Evolutionary conservation across 2,888 invertebrate genomes (phyloP).

Genomic region (Cephus spinipes): DNA sequence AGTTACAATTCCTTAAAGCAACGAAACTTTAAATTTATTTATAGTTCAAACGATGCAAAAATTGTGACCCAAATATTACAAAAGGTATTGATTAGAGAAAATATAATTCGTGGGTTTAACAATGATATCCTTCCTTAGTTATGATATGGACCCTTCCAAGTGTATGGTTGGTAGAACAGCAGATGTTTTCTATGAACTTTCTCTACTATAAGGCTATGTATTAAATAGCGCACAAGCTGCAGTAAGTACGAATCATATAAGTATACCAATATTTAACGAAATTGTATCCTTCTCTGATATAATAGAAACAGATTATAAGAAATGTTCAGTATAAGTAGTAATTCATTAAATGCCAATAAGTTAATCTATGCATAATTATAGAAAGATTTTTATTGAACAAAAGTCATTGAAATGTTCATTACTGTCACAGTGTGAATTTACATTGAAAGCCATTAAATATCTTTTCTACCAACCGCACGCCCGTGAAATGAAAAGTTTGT

Average conservation of each 20-base stretch:
- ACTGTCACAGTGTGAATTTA: no score
- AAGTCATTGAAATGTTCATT: no score
- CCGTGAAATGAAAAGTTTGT: background rate
- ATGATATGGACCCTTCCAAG: conserved; percentile 27
- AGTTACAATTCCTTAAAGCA: conserved; percentile 26
- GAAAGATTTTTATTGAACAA: no score
- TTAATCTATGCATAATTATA: background rate
- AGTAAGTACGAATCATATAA: background rate
- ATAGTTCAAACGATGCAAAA: background rate
- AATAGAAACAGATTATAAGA: background rate
- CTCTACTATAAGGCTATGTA: background rate
- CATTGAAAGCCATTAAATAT: background rate
- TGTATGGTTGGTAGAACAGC: conserved; percentile 41
- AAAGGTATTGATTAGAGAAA: conserved; percentile 14
- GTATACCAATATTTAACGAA: background rate
- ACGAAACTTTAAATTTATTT: conserved; percentile 16
- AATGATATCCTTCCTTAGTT: conserved; percentile 20
- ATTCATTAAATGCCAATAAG: background rate
- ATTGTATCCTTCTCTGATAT: background rate
- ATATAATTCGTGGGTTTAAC: conserved; percentile 17
- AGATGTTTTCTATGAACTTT: conserved; percentile 22
- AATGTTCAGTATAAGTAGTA: background rate
- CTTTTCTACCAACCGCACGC: conserved; percentile 17
- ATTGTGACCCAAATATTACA: background rate
- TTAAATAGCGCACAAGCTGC: background rate